Evolutionary conservation across 23 tunicate species (phyloP).

Genomic region (Pegea sp.): DNA sequence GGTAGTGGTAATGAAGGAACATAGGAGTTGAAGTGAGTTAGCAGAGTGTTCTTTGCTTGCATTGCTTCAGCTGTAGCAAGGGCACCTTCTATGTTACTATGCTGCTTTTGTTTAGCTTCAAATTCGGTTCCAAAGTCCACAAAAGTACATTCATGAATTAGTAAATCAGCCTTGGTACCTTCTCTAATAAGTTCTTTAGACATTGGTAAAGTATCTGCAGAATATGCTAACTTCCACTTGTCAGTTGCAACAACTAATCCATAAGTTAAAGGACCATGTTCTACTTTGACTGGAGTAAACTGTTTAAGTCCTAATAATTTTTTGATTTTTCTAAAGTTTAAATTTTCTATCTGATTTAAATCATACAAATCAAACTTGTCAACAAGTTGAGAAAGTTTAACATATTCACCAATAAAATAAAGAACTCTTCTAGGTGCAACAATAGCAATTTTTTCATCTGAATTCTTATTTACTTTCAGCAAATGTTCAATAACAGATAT

Average conservation of each 20-base stretch:
- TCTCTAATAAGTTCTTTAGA: slow-evolving; percentile 6
- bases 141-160: slow-evolving; percentile 48
- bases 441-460: slow-evolving; percentile 4
- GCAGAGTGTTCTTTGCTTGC: slow-evolving; percentile 28
- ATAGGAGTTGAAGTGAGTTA: slow-evolving; percentile 18
- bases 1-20: neutral
- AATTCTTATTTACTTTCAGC: neutral
- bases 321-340: neutral
- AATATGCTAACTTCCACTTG: slow-evolving; percentile 26
- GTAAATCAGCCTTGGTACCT: slow-evolving; percentile 31
- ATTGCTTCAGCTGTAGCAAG: slow-evolving; percentile 27
- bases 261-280: slow-evolving; percentile 26
- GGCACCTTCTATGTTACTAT: slow-evolving; percentile 25
- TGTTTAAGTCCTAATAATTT: slow-evolving; percentile 1
- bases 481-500: slow-evolving; percentile 8
- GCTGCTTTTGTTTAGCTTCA: slow-evolving; percentile 22
- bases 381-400: neutral
- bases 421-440: slow-evolving; percentile 1
- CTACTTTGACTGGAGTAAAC: slow-evolving; percentile 11
- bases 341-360: neutral
- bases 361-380: neutral
- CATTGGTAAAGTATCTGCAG: slow-evolving; percentile 62
- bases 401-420: neutral
- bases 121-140: neutral
- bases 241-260: slow-evolving; percentile 14